Percentiles rank a stretch among this genome's conserved stretches.
Conservation (phyloP, 2,797 vertebrate species). For the Hybognathus amarus region DNA sequence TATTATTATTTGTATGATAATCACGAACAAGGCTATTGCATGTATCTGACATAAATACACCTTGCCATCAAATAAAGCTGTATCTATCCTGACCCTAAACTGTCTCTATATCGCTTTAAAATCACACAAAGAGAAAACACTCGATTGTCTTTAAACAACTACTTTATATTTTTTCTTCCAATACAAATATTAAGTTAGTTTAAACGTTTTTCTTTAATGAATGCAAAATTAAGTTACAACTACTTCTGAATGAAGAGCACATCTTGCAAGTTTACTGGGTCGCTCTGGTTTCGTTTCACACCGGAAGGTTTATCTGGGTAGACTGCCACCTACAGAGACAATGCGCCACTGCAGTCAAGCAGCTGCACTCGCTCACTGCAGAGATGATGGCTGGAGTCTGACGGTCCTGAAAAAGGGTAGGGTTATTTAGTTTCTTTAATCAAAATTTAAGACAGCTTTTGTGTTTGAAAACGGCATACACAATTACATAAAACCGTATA, state of each 20-base stretch:
- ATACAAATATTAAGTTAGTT: background rate
- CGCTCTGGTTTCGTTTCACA: too few species aligned
- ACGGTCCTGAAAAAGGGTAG: background rate
- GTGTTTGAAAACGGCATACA: background rate
- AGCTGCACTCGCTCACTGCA: background rate
- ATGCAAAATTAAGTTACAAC: background rate
- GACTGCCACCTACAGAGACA: background rate
- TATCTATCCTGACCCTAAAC: background rate
- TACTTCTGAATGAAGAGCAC: slow-evolving; percentile 1
- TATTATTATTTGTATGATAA: background rate
- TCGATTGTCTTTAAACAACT: background rate
- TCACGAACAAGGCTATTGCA: background rate
- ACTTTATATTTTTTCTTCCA: background rate
- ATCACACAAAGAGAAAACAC: background rate
- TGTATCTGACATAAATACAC: background rate
- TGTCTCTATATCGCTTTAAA: background rate
- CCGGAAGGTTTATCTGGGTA: too few species aligned
- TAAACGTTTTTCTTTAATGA: background rate
- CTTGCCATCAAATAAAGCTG: background rate
- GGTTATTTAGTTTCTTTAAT: background rate
- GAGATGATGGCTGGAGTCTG: background rate
- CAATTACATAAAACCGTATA: background rate
- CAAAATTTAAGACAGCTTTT: background rate
- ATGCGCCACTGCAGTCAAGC: background rate
- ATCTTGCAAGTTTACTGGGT: background rate